phyloP scores from a whole-genome alignment of 2,888 invertebrate genomes.

The Xiphydria camelus region DNA sequence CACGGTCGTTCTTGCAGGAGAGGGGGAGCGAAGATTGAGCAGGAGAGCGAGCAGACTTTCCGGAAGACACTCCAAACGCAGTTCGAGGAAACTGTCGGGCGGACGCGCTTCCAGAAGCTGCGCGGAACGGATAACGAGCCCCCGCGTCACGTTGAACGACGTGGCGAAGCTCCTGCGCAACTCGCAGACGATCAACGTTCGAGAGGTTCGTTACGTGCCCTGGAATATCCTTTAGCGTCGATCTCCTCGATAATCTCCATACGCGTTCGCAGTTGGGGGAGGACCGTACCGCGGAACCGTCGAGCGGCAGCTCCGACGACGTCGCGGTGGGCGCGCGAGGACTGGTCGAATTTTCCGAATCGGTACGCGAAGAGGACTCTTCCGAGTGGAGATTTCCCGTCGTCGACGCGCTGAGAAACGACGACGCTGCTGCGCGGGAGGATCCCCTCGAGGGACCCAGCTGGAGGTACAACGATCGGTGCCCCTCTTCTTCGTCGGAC shows the following conservation, averaged over 20 bases:
- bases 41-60: constrained; percentile 31
- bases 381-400: too few species aligned
- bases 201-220: constrained; percentile 37
- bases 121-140: constrained; percentile 34
- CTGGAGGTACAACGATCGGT: constrained; percentile 38
- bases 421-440: constrained; percentile 17
- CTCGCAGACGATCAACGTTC: constrained; percentile 44
- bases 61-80: constrained; percentile 29
- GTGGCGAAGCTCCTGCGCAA: constrained; percentile 47
- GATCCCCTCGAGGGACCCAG: constrained; percentile 54
- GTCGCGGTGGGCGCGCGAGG: too few species aligned
- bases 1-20: constrained; percentile 25
- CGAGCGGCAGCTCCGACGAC: too few species aligned
- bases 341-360: too few species aligned
- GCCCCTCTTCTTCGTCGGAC: too few species aligned
- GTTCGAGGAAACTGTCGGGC: constrained; percentile 30
- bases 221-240: too few species aligned
- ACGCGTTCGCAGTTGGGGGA: too few species aligned
- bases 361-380: too few species aligned
- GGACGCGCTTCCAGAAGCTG: constrained; percentile 8
- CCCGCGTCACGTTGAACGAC: constrained; percentile 46
- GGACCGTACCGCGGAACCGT: too few species aligned
- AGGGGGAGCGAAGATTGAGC: constrained; percentile 28
- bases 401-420: too few species aligned
- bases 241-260: too few species aligned